phyloP scores from a whole-genome alignment of 1,140 invertebrate genomes.

The Drosophila pallidifrons region DNA sequence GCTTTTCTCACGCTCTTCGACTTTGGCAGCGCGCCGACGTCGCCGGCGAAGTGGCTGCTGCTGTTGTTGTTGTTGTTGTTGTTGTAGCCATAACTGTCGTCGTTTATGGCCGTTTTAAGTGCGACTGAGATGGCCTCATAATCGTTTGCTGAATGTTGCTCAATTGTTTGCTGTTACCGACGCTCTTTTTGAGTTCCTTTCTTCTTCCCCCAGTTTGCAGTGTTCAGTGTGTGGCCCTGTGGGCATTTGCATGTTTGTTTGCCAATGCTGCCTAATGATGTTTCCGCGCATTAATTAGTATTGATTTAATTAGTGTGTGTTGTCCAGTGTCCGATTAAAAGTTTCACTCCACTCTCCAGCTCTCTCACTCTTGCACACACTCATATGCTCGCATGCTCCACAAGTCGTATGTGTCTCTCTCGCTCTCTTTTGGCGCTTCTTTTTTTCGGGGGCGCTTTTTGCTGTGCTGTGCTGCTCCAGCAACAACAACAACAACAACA shows the following conservation, averaged over 20 bases:
- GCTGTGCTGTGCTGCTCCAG: conserved; percentile 8
- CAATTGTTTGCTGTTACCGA: conserved; percentile 68
- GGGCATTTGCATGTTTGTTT: conserved; percentile 50
- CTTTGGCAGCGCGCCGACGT: conserved; percentile 55
- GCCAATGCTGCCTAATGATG: conserved; percentile 44
- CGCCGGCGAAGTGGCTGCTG: conserved; percentile 41
- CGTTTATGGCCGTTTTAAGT: conserved; percentile 84
- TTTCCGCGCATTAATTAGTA: conserved; percentile 71
- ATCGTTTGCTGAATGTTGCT: conserved; percentile 83
- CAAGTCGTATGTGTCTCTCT: conserved; percentile 7
- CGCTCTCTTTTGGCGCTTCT: conserved; percentile 45
- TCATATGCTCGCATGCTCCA: not conserved
- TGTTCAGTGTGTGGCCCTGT: not conserved
- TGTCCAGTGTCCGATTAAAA: conserved; percentile 37
- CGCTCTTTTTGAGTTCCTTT: conserved; percentile 40
- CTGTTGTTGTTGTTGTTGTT: conserved; percentile 26
- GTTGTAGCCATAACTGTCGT: conserved; percentile 79
- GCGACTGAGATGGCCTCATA: conserved; percentile 85
- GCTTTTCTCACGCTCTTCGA: conserved; percentile 79
- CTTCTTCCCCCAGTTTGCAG: not conserved
- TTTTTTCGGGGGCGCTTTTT: conserved; percentile 48
- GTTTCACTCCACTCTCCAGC: conserved; percentile 17
- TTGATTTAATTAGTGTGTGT: conserved; percentile 69
- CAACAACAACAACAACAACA: conserved; percentile 29
- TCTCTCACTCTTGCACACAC: conserved; percentile 21